phyloP scores from a whole-genome alignment of 35 echinoderm and acorn worm species.

The Hemicentrotus pulcherrimus region DNA sequence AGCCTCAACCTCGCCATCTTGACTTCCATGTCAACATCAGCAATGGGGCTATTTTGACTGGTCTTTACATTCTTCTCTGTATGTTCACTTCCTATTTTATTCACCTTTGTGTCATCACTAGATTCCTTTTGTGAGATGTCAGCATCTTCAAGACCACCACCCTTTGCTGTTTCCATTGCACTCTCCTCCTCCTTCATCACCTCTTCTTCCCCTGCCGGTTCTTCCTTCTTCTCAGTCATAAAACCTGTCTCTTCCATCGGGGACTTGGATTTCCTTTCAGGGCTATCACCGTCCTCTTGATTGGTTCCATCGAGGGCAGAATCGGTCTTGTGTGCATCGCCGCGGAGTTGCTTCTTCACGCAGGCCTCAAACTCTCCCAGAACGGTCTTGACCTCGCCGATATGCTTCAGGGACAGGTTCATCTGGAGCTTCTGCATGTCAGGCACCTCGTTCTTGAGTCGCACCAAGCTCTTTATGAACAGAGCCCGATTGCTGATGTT shows the following conservation, averaged over 20 bases:
- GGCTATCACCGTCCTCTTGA: constrained; percentile 29
- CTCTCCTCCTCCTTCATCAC: background rate
- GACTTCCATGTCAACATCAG: background rate
- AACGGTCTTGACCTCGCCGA: constrained; percentile 42
- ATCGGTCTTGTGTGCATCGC: constrained; percentile 51
- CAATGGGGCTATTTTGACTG: background rate
- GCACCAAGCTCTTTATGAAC: constrained; percentile 34
- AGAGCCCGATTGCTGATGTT: background rate
- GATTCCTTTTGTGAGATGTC: constrained; percentile 7
- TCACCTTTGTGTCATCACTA: constrained; percentile 6
- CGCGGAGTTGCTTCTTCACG: constrained; percentile 44
- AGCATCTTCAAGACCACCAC: constrained; percentile 20
- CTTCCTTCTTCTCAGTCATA: background rate
- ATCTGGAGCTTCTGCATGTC: constrained; percentile 41
- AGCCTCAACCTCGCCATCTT: background rate
- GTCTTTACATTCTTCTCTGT: background rate
- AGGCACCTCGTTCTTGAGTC: background rate
- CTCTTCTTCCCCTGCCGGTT: background rate
- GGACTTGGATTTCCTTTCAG: background rate
- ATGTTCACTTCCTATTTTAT: background rate
- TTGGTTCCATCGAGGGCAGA: constrained; percentile 44
- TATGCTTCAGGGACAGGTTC: constrained; percentile 44
- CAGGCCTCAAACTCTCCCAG: constrained; percentile 54
- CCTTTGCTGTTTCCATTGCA: background rate
- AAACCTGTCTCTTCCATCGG: background rate